A percentile compares a stretch with the other conserved stretches of the same genome.
Evolutionary conservation across 2,888 invertebrate species (phyloP).

Genomic region (Drosophila glabriapex): DNA sequence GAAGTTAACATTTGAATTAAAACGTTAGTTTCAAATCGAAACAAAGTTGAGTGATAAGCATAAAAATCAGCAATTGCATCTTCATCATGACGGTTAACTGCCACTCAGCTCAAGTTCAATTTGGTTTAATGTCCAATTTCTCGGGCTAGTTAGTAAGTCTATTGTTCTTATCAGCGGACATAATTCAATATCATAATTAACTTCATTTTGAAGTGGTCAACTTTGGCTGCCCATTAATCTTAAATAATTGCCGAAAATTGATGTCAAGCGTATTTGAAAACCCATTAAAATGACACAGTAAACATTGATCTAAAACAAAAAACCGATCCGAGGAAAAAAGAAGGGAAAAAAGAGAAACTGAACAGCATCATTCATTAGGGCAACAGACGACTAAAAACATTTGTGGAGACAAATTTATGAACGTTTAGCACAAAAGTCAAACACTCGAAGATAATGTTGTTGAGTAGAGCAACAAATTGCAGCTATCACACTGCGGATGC

Average conservation of each 20-base stretch:
- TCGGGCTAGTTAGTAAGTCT: conserved; percentile 42
- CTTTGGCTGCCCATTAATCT: conserved; percentile 74
- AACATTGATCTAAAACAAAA: conserved; percentile 49
- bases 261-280: conserved; percentile 79
- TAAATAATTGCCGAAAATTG: conserved; percentile 78
- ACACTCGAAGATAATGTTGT: conserved; percentile 75
- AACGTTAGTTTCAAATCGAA: background rate
- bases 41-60: conserved; percentile 3
- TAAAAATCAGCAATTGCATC: background rate
- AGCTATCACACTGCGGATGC: conserved; percentile 77
- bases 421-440: conserved; percentile 82
- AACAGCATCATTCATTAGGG: conserved; percentile 52
- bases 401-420: conserved; percentile 83
- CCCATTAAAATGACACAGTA: conserved; percentile 64
- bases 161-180: conserved; percentile 46
- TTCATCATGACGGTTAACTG: conserved; percentile 15
- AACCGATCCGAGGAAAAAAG: background rate
- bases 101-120: conserved; percentile 20
- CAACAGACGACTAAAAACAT: conserved; percentile 58
- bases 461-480: conserved; percentile 80
- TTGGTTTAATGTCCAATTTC: conserved; percentile 47
- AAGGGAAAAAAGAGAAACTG: conserved; percentile 18
- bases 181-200: conserved; percentile 67
- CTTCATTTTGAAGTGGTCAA: conserved; percentile 52
- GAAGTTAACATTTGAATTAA: conserved; percentile 18